phyloP scores from a whole-genome alignment of 1,140 invertebrate genomes.

The Orius insidiosus region DNA sequence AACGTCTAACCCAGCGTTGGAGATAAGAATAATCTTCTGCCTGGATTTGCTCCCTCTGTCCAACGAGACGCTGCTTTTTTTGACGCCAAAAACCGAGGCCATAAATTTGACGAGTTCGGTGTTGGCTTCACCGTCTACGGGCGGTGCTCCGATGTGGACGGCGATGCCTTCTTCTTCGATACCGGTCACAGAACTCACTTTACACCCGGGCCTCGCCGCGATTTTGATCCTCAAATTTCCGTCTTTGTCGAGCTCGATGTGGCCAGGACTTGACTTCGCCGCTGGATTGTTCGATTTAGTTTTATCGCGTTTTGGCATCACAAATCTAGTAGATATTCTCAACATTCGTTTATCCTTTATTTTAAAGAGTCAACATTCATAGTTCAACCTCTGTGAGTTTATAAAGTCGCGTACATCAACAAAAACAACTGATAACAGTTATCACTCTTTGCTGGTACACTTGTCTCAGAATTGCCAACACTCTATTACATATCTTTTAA shows the following conservation, averaged over 20 bases:
- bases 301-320: too few relatives aligned
- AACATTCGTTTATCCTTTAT: too few relatives aligned
- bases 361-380: too few relatives aligned
- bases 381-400: too few relatives aligned
- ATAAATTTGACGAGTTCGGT: constrained; percentile 54
- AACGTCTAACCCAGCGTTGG: constrained; percentile 2
- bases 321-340: too few relatives aligned
- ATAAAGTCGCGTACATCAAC: too few relatives aligned
- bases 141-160: constrained; percentile 56
- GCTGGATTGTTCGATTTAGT: too few relatives aligned
- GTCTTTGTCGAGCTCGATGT: constrained; percentile 33
- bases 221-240: constrained; percentile 47
- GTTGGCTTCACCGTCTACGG: constrained; percentile 64
- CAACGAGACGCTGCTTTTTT: constrained; percentile 48
- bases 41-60: constrained; percentile 34
- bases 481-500: too few relatives aligned
- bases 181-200: constrained; percentile 51
- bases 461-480: too few relatives aligned
- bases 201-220: constrained; percentile 58
- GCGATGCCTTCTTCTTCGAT: constrained; percentile 35
- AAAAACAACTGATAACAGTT: too few relatives aligned
- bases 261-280: too few relatives aligned
- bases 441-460: too few relatives aligned
- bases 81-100: constrained; percentile 41
- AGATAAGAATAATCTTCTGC: constrained; percentile 16